phyloP scores from a whole-genome alignment of 2,797 vertebrate species.

The Sebastes ruberrimus region DNA sequence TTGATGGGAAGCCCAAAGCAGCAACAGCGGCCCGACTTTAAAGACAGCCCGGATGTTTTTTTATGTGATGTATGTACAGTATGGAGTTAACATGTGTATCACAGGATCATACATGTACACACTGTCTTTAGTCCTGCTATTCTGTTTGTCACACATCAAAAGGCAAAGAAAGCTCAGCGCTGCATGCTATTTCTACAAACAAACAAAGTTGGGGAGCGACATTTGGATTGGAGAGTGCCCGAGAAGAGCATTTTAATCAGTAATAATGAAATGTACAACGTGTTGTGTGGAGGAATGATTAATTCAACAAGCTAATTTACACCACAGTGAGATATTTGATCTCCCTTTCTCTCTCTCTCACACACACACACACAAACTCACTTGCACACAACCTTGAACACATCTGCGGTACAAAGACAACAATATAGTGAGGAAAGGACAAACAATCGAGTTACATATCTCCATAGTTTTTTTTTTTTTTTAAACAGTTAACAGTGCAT shows the following conservation, averaged over 20 bases:
- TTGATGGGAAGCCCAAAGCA: conserved; percentile 45
- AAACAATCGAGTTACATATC: conserved; percentile 4
- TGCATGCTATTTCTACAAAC: conserved; percentile 34
- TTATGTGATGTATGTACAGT: background rate
- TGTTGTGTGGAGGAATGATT: conserved; percentile 9
- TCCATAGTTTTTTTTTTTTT: background rate
- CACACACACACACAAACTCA: background rate
- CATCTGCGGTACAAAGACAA: conserved; percentile 20
- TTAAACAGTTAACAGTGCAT: background rate
- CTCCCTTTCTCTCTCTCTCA: background rate
- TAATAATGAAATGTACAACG: conserved; percentile 2
- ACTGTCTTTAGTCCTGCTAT: background rate
- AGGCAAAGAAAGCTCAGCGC: conserved; percentile 17
- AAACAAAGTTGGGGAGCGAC: background rate
- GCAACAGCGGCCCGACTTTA: conserved; percentile 12
- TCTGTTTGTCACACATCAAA: conserved; percentile 1
- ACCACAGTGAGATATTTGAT: conserved; percentile 33
- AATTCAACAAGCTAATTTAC: conserved; percentile 29
- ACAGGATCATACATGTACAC: conserved; percentile 1
- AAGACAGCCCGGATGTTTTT: conserved; percentile 15
- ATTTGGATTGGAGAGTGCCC: background rate
- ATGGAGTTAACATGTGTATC: background rate
- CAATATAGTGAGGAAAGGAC: conserved; percentile 13
- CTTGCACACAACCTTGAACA: conserved; percentile 3
- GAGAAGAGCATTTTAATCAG: conserved; percentile 18